phyloP scores from a whole-genome alignment of 1,140 invertebrate genomes.

The Aradophagus sp. region DNA sequence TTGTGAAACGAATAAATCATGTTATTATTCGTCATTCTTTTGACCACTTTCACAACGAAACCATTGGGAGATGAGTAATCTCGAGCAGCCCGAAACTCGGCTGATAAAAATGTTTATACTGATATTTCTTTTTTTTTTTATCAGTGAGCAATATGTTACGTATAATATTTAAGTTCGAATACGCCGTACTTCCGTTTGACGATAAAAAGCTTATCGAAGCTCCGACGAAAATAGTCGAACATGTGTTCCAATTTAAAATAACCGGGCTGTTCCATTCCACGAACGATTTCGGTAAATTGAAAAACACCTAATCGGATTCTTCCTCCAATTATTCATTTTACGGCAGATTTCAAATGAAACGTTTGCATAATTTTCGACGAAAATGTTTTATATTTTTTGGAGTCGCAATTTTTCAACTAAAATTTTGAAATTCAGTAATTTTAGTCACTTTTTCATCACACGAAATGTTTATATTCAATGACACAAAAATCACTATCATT shows the following conservation, averaged over 20 bases:
- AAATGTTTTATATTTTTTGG: neutral
- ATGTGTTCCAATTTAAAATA: constrained; percentile 41
- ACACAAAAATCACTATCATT: too few species aligned
- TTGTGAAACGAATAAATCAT: too few species aligned
- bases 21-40: too few species aligned
- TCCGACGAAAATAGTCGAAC: constrained; percentile 38
- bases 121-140: too few species aligned
- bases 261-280: constrained; percentile 18
- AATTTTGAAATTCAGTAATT: too few species aligned
- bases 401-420: too few species aligned
- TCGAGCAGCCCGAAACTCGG: too few species aligned
- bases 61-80: too few species aligned
- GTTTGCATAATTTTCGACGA: neutral
- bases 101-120: too few species aligned
- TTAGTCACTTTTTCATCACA: too few species aligned
- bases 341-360: constrained; percentile 1
- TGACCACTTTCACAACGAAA: too few species aligned
- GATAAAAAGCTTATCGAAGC: constrained; percentile 43
- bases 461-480: too few species aligned
- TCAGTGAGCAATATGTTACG: neutral
- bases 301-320: constrained; percentile 13
- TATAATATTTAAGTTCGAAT: constrained; percentile 15
- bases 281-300: constrained; percentile 25
- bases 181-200: constrained; percentile 29
- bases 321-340: neutral